Evolutionary conservation across 2,797 vertebrate genomes (phyloP), one percentile per base, ranked within the genome.

Genomic region (Sphenopsis melanotis): DNA sequence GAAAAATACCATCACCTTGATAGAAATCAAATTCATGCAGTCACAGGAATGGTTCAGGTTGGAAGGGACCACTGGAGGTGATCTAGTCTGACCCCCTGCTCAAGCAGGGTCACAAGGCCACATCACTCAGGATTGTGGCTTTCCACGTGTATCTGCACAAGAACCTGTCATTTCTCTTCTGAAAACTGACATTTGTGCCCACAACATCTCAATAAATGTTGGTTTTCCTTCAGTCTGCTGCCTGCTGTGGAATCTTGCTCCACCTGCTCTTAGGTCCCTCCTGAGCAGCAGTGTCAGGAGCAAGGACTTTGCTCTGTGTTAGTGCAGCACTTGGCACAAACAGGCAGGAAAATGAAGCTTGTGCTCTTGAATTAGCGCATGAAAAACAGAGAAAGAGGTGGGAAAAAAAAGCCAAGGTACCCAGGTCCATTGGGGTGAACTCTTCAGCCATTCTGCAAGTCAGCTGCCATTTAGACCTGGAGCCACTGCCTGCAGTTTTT

Each of bases 331-430:
- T 30, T 42, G 34, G n/a, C 11, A 49, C 32, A 22, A 47, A 23
- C 0, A 2, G n/a, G 5, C 30, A 47, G 11, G 12, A 20, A 59
- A 36, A 30, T 9, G 46, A 76, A 88, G 65, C 8, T 47, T 32
- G 59, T 71, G 12, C 39, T 72, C 34, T 27, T 65, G 16, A 74
- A 36, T 42, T 79, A 56, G 8, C 15, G 9, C 6, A 6, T 41
- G 19, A 26, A 70, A 79, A 90, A 6, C 41, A 29, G 65, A 37
- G 36, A 19, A 29, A 32, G 1, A 6, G 4, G 55, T 21, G 13
- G 5, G 0, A 3, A 4, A 2, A 10, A 24, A 39, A 74, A 12
- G 3, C 7, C 3, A 0, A n/a, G 15, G 12, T 37, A 10, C 8
- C 10, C 12, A 20, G 8, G 22, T 30, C 12, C 11, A 0, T 23